Evolutionary conservation across 2,113 vertebrate species (phyloP).

Genomic region (Corythoichthys haematopterus): DNA sequence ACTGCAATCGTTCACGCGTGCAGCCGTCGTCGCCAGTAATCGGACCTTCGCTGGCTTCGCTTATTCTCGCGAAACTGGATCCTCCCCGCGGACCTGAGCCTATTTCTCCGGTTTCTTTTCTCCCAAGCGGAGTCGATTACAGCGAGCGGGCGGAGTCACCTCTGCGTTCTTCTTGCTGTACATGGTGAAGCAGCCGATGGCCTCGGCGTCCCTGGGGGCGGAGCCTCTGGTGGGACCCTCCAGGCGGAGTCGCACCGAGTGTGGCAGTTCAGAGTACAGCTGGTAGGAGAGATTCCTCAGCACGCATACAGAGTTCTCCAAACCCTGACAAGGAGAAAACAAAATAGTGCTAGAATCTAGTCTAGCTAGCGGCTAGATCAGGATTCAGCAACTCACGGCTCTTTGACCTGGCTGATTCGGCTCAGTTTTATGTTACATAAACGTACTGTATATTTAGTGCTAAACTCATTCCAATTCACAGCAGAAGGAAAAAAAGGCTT

Average conservation of each 20-base stretch:
- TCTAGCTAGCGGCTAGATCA: too few species aligned
- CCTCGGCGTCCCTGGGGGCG: conserved; percentile 57
- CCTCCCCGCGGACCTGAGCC: conserved; percentile 21
- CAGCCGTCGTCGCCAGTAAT: conserved; percentile 17
- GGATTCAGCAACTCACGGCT: too few species aligned
- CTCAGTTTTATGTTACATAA: too few species aligned
- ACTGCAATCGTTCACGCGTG: neutral
- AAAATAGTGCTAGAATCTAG: neutral
- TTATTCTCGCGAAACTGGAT: conserved; percentile 22
- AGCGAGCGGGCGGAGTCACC: conserved; percentile 53
- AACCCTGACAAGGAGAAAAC: conserved; percentile 68
- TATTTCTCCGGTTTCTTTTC: conserved; percentile 17
- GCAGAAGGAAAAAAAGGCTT: too few species aligned
- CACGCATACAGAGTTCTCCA: conserved; percentile 89
- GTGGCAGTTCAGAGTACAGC: conserved; percentile 87
- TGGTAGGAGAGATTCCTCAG: conserved; percentile 94
- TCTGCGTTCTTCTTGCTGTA: conserved; percentile 80
- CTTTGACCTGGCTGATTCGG: too few species aligned
- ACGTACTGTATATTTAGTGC: too few species aligned
- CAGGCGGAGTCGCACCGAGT: conserved; percentile 78
- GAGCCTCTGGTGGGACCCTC: conserved; percentile 76
- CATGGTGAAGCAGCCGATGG: conserved; percentile 87
- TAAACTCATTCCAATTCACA: too few species aligned
- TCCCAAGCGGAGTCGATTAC: neutral
- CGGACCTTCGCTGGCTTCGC: conserved; percentile 1